Evolutionary conservation across 2,888 invertebrate genomes (phyloP).

Genomic region (Drosophila parthenogenetica): DNA sequence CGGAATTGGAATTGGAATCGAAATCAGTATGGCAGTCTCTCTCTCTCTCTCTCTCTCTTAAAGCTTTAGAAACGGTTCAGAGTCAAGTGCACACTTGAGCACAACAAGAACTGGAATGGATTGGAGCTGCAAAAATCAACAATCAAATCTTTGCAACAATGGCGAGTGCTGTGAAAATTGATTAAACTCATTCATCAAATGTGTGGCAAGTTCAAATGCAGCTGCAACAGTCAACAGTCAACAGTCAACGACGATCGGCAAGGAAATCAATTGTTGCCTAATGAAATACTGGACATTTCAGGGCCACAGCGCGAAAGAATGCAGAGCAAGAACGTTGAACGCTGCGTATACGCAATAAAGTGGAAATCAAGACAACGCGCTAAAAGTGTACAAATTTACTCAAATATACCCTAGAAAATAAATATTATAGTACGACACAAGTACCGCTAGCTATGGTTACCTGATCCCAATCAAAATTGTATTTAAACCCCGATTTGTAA

Average conservation of each 20-base stretch:
- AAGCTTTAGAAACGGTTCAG: slow-evolving; percentile 21
- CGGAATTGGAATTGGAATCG: background rate
- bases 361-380: background rate
- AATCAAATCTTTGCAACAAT: slow-evolving; percentile 41
- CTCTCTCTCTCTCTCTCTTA: background rate
- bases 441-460: too few species aligned
- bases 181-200: slow-evolving; percentile 78
- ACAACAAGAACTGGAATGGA: slow-evolving; percentile 18
- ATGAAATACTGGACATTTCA: slow-evolving; percentile 69
- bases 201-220: slow-evolving; percentile 61
- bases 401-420: background rate
- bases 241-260: slow-evolving; percentile 17
- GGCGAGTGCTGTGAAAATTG: slow-evolving; percentile 67
- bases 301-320: slow-evolving; percentile 38
- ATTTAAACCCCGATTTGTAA: too few species aligned
- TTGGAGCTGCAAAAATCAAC: slow-evolving; percentile 26
- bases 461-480: too few species aligned
- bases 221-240: slow-evolving; percentile 17
- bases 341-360: slow-evolving; percentile 45
- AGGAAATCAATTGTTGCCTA: slow-evolving; percentile 67
- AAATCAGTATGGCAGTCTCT: background rate
- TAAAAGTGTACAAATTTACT: background rate
- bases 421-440: too few species aligned
- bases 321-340: slow-evolving; percentile 12
- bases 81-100: slow-evolving; percentile 61